Evolutionary conservation across 1,140 invertebrate genomes (phyloP).

Genomic region (Gryllus bimaculatus): DNA sequence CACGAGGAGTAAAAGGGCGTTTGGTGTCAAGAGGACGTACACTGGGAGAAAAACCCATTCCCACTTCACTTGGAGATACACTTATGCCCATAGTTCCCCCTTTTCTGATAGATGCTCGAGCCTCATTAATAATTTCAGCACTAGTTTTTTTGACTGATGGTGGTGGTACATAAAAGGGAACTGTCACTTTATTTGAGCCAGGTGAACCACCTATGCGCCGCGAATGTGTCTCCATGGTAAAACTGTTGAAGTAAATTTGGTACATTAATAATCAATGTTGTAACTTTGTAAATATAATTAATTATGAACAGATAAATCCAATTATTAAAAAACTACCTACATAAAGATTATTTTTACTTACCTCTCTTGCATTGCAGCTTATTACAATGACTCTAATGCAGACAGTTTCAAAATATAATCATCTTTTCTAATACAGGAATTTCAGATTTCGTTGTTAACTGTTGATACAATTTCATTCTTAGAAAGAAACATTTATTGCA

Average conservation of each 20-base stretch:
- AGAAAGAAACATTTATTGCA: too few species aligned
- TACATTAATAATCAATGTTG: too few species aligned
- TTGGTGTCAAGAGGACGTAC: slow-evolving; percentile 52
- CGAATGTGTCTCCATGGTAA: slow-evolving; percentile 15
- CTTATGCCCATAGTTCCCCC: not conserved
- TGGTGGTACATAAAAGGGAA: slow-evolving; percentile 38
- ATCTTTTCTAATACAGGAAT: too few species aligned
- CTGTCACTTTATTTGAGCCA: slow-evolving; percentile 13
- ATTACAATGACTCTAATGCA: too few species aligned
- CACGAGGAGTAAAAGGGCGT: slow-evolving; percentile 68
- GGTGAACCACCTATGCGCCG: not conserved
- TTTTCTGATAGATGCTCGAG: slow-evolving; percentile 40
- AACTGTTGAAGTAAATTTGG: not conserved
- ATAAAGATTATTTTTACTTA: too few species aligned
- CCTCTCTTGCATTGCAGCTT: too few species aligned
- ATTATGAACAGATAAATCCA: too few species aligned
- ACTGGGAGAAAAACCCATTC: not conserved
- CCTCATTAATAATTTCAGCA: slow-evolving; percentile 70
- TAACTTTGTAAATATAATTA: too few species aligned
- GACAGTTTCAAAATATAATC: too few species aligned
- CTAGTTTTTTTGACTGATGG: slow-evolving; percentile 49
- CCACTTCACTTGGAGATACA: not conserved
- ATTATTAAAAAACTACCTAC: too few species aligned
- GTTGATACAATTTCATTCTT: too few species aligned
- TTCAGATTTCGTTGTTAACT: too few species aligned